A percentile compares a stretch with the other conserved stretches of the same genome.
phyloP scores from a whole-genome alignment of 2,797 vertebrate species.

The Oryzias sinensis region DNA sequence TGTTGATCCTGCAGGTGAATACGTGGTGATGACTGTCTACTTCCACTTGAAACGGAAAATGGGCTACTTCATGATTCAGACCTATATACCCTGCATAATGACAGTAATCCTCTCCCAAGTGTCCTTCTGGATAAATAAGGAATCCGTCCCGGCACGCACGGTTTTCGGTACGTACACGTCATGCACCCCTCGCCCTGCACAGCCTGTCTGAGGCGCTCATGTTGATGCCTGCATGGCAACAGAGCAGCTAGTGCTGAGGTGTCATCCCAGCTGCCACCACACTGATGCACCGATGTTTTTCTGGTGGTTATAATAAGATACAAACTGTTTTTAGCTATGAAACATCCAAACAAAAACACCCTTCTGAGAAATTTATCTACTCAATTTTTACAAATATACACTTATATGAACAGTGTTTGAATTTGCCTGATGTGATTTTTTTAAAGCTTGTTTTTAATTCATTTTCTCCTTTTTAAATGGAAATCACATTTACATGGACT shows the following conservation, averaged over 20 bases:
- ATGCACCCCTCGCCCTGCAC: constrained; percentile 41
- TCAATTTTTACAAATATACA: too few species aligned
- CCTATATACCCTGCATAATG: constrained; percentile 99
- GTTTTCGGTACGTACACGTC: constrained; percentile 90
- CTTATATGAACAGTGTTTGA: too few species aligned
- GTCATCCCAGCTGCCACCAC: not conserved
- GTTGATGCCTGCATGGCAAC: constrained; percentile 4
- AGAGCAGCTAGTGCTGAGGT: not conserved
- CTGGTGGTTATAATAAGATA: too few species aligned
- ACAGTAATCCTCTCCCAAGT: constrained; percentile 99
- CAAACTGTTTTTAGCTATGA: too few species aligned
- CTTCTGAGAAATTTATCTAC: too few species aligned
- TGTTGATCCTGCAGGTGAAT: constrained; percentile 86
- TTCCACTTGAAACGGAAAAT: constrained; percentile 98
- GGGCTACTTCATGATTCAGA: constrained; percentile 99
- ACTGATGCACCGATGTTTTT: too few species aligned
- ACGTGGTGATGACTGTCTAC: constrained; percentile 96
- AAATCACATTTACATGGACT: too few species aligned
- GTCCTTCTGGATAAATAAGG: constrained; percentile 99
- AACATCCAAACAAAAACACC: too few species aligned
- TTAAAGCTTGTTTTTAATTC: too few species aligned
- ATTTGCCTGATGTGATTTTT: too few species aligned
- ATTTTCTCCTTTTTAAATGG: too few species aligned
- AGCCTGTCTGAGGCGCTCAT: constrained; percentile 27
- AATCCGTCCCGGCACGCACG: constrained; percentile 96